Percentiles rank a stretch among this genome's conserved stretches.
Evolutionary conservation across 2,797 vertebrate genomes (phyloP).

Genomic region (Cetoscarus ocellatus): DNA sequence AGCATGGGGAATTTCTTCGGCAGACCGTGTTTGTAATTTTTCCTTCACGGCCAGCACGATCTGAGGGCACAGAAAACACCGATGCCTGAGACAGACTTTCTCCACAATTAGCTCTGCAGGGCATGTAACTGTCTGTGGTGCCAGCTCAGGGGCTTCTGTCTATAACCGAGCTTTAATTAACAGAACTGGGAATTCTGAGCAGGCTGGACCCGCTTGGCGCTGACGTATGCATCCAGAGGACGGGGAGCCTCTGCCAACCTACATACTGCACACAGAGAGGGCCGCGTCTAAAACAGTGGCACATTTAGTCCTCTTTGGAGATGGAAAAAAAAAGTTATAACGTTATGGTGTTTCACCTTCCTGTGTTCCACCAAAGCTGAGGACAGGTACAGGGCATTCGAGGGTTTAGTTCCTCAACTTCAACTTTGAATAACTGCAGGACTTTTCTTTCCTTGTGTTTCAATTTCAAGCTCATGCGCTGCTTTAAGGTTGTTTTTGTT

Average conservation of each 20-base stretch:
- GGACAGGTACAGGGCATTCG: background rate
- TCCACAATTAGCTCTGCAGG: constrained; percentile 73
- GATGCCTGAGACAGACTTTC: constrained; percentile 61
- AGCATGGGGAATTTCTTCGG: constrained; percentile 44
- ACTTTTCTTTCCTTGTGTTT: too few species aligned
- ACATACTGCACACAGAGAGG: constrained; percentile 22
- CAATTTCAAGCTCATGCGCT: too few species aligned
- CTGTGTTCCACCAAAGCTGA: background rate
- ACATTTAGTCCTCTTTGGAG: constrained; percentile 29
- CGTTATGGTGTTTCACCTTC: background rate
- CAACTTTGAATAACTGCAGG: background rate
- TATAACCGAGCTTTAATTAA: constrained; percentile 73
- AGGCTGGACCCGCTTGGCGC: constrained; percentile 49
- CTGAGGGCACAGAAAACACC: constrained; percentile 39
- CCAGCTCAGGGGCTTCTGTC: constrained; percentile 54
- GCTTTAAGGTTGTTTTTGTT: too few species aligned
- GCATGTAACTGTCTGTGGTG: constrained; percentile 65
- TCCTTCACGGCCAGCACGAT: constrained; percentile 37
- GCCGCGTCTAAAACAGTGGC: constrained; percentile 22
- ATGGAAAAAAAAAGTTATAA: constrained; percentile 4
- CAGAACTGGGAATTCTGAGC: constrained; percentile 74
- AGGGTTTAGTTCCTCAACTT: background rate
- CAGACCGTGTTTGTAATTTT: constrained; percentile 60
- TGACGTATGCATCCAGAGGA: constrained; percentile 64
- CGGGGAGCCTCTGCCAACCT: constrained; percentile 42